Conservation (phyloP, 2,888 invertebrate species). For the Ectropis crepuscularia region DNA sequence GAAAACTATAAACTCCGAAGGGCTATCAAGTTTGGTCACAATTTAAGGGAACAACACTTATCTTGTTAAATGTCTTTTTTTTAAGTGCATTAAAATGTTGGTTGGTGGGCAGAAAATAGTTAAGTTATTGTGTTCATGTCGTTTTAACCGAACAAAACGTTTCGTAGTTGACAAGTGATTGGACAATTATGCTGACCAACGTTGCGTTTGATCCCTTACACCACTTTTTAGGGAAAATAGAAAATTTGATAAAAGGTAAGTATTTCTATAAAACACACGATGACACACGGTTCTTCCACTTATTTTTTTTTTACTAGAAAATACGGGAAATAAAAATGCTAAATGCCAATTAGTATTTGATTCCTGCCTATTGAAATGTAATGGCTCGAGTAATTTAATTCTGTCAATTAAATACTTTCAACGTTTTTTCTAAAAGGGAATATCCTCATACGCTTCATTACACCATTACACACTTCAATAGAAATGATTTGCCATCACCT, state of each 20-base stretch:
- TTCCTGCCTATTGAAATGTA: too few relatives aligned
- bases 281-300: too few relatives aligned
- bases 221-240: too few relatives aligned
- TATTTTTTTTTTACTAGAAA: too few relatives aligned
- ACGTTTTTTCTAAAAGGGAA: neutral
- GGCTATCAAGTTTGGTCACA: constrained; percentile 27
- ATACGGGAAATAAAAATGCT: too few relatives aligned
- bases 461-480: constrained; percentile 9
- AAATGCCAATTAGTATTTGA: too few relatives aligned
- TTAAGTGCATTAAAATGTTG: constrained; percentile 59
- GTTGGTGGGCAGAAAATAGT: constrained; percentile 51
- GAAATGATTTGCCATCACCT: constrained; percentile 24
- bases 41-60: constrained; percentile 58
- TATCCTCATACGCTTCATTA: neutral
- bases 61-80: constrained; percentile 63
- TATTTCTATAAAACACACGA: too few relatives aligned
- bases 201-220: too few relatives aligned
- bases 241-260: too few relatives aligned
- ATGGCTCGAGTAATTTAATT: neutral
- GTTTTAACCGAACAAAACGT: constrained; percentile 21
- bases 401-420: neutral
- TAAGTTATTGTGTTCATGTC: constrained; percentile 24
- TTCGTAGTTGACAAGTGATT: constrained; percentile 1
- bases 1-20: constrained; percentile 23
- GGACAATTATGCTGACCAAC: neutral